phyloP scores from a whole-genome alignment of 2,888 invertebrate species.

The Agapostemon virescens region DNA sequence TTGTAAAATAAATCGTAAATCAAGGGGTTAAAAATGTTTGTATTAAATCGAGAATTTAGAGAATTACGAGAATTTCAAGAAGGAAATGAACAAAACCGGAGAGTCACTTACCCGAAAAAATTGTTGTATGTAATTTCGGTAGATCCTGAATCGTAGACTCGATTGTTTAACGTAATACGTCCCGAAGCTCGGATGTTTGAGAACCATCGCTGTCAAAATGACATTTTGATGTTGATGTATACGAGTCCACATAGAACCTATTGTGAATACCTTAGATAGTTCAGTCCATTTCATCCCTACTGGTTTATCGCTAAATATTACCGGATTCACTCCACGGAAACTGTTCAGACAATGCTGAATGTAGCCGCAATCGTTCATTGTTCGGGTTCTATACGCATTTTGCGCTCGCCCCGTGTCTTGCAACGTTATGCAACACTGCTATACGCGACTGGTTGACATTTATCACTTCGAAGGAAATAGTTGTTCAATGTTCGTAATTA shows the following conservation, averaged over 20 bases:
- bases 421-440: conserved; percentile 9
- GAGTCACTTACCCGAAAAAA: neutral
- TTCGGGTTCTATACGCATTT: conserved; percentile 48
- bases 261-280: conserved; percentile 63
- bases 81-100: neutral
- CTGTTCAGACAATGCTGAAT: conserved; percentile 36
- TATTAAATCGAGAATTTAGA: no score
- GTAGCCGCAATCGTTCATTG: conserved; percentile 58
- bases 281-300: conserved; percentile 58
- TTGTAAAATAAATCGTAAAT: no score
- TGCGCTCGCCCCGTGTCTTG: conserved; percentile 39
- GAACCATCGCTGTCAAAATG: conserved; percentile 21
- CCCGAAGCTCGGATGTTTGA: neutral
- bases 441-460: neutral
- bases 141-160: neutral
- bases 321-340: conserved; percentile 51
- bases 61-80: neutral
- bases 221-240: conserved; percentile 44
- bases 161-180: neutral
- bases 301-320: conserved; percentile 65
- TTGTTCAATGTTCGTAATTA: conserved; percentile 29
- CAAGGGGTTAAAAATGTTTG: neutral
- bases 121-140: neutral
- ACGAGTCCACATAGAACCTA: conserved; percentile 32
- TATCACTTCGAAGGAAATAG: conserved; percentile 33